Conservation (phyloP, 2,888 invertebrate species). For the Cantharis lateralis region DNA sequence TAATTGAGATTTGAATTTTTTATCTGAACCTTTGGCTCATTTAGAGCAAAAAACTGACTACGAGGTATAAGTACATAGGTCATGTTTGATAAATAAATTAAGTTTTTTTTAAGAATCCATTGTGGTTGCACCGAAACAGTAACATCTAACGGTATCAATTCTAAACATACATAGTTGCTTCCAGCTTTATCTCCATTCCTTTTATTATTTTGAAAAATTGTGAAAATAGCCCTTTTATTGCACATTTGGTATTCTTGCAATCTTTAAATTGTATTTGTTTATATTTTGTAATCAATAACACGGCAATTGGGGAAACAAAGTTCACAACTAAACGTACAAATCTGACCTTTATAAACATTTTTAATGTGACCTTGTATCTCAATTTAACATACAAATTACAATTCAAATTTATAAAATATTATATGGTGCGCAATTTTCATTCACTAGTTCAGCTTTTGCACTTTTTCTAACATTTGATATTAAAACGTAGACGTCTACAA, state of each 20-base stretch:
- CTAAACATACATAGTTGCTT: background rate
- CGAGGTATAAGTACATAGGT: background rate
- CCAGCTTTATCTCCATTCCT: background rate
- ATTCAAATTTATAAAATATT: constrained; percentile 15
- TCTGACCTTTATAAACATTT: constrained; percentile 25
- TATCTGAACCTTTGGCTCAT: background rate
- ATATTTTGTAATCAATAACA: constrained; percentile 15
- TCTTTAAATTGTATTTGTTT: constrained; percentile 4
- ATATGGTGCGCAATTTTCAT: constrained; percentile 12
- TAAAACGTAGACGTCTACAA: background rate
- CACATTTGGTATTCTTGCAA: background rate
- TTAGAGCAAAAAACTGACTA: background rate
- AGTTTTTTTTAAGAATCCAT: background rate
- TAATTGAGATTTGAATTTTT: background rate
- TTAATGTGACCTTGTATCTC: constrained; percentile 18
- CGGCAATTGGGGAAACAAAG: constrained; percentile 16
- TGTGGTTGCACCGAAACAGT: background rate
- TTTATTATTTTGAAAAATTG: background rate
- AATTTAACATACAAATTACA: constrained; percentile 16
- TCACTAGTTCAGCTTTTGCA: background rate
- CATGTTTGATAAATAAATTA: background rate
- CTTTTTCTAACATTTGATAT: background rate
- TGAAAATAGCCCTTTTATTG: background rate
- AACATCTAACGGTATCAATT: background rate
- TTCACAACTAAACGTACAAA: constrained; percentile 16